Base-by-base conservation (phyloP, 2,797 vertebrate species). In the Chanos chanos region DNA sequence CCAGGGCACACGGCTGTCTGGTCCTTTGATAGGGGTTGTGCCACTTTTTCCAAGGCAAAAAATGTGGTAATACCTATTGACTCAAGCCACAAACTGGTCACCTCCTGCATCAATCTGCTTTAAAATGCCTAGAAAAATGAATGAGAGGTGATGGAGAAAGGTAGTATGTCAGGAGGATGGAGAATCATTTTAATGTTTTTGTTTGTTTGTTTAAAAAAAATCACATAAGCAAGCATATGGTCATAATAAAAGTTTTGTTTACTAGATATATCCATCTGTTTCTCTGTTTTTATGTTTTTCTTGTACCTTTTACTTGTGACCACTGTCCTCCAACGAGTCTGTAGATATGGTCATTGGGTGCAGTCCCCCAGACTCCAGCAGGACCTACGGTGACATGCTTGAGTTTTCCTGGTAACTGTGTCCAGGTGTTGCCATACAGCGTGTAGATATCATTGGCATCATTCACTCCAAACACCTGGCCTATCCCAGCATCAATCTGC, bases 81-180 rank as follows among this genome's bases (percentile, higher is more conserved):
- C 33, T 16, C 79, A 83, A 3, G 51, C 66, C 31, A 72, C 0
- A 0, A 64, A 58, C 6, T 51, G 34, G 5, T 47, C 1, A 36
- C 81, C 78, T 22, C 83, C 80, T 4, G 79, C 79, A 58, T 81
- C 78, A 49, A 77, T 27, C 31, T 76, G 75, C 2, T 4, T 15
- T 50, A 83, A 4, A 4, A 1, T 0, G 25, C 66, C 76, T 79
- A 31, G 39, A 28, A 22, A 47, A 27, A 30, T 4, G 7, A n/a
- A 50, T 28, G 1, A 37, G 9, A 4, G 22, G 5, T 31, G 7
- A n/a, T n/a, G n/a, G n/a, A n/a, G n/a, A n/a, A n/a, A 50, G 27
- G 9, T 9, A 13, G 2, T 16, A 7, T 40, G 7, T 19, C 12
- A 19, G 24, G 30, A 27, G 3, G 33, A 1, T 7, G 3, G 15